Evolutionary conservation across 1,140 invertebrate genomes (phyloP), one percentile per base, ranked within the genome.

Genomic region (Calephelis nemesis): DNA sequence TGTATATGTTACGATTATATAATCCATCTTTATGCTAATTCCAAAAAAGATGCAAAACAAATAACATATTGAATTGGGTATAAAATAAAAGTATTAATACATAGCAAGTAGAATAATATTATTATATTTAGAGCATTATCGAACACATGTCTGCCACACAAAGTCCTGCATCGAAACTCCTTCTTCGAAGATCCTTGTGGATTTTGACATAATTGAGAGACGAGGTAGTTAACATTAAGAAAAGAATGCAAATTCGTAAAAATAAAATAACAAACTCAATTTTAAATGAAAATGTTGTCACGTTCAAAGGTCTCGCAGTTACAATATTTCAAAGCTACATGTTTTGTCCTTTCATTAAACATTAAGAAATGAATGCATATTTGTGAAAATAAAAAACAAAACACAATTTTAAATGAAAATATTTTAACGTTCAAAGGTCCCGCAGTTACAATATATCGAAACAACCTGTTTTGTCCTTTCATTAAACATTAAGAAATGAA

Each of bases 281-380:
- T 58, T 39, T 58, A 58, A 58, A 60, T n/a, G 54, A 11, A 30
- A 30, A 30, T 30, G 30, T 30, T 30, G 30, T 30, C 84, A 98
- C 5, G 95, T 98, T 0, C 98, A 97, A 78, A 97, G 97, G 79
- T 93, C 12, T 8, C 54, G 0, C 19, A 12, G 11, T 39, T 39
- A 30, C 19, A 60, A 40, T 60, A 11, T 60, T 40, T 39, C 5
- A 19, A 95, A 66, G 93, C 94, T 0, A 97, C 73, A 60, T 60
- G 54, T 60, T 60, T 60, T 60, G 19, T 60, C 30, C 54, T 60
- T 40, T 60, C 54, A 60, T 60, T 60, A n/a, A 60, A 45, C 42
- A 45, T 11, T 39, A 39, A 30, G 54, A 58, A 1, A 39, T 1
- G 2, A 39, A 7, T 39, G 30, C 19, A 19, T 5, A 54, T 54